Conservation (phyloP, 1,140 invertebrate species). For the Drosophila busckii region DNA sequence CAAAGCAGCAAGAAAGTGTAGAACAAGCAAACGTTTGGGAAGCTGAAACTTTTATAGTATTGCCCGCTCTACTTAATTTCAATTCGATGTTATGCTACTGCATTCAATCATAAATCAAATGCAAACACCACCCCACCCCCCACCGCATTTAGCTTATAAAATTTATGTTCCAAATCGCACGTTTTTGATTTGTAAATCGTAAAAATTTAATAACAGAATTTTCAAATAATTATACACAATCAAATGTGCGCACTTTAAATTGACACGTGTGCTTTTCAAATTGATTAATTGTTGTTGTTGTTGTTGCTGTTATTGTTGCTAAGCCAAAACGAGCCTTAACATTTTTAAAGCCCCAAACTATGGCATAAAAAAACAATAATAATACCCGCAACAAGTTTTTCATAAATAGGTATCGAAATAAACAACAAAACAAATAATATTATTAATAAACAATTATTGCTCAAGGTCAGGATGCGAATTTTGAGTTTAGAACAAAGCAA, state of each 20-base stretch:
- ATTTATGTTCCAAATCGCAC: slow-evolving; percentile 36
- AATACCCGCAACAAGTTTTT: slow-evolving; percentile 17
- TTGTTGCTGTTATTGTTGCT: slow-evolving; percentile 25
- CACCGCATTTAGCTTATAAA: background rate
- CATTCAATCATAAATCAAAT: slow-evolving; percentile 15
- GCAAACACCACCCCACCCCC: background rate
- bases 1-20: background rate
- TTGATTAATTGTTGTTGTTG: slow-evolving; percentile 40
- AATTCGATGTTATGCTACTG: slow-evolving; percentile 2
- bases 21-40: background rate
- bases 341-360: slow-evolving; percentile 16
- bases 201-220: slow-evolving; percentile 32
- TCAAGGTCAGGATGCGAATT: slow-evolving; percentile 57
- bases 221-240: slow-evolving; percentile 26
- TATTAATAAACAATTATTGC: slow-evolving; percentile 70
- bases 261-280: slow-evolving; percentile 45
- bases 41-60: no score
- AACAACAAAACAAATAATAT: slow-evolving; percentile 16
- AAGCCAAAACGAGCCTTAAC: slow-evolving; percentile 20
- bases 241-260: no score
- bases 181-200: slow-evolving; percentile 28
- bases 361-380: slow-evolving; percentile 38
- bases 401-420: slow-evolving; percentile 19
- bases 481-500: slow-evolving; percentile 52
- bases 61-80: slow-evolving; percentile 23